Evolutionary conservation across 2,888 invertebrate species (phyloP), one percentile per base, ranked within the genome.

Genomic region (Ypsolopha scabrella): DNA sequence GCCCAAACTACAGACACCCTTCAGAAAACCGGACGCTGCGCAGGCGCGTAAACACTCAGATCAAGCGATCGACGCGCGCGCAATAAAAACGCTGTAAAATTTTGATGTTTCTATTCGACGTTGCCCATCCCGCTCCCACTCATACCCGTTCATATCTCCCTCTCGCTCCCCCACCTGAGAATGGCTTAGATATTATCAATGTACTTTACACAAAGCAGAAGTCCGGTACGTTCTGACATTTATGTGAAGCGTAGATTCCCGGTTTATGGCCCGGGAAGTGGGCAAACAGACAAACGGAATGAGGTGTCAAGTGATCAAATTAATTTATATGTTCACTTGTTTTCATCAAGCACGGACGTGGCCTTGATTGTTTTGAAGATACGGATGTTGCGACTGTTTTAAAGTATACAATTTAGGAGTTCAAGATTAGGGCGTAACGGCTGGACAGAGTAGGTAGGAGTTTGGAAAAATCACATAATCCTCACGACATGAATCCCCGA

Each of bases 151-250:
- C 24, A 33, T 64, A 68, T 58, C 36, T 35, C 56, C 57, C 10
- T 77, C 74, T 48, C 70, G 1, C 55, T 76, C 67, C 6, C 58
- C 36, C 70, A 54, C 61, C 70, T 67, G 72, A 78, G 80, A 80
- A 80, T 75, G 73, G 76, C 65, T 69, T 67, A 74, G 82, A 83
- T 81, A 85, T 81, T 83, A 86, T 85, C 85, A 82, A 85, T 83
- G 85, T 81, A 83, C 80, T 86, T 86, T 83, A 86, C 85, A 86
- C 75, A 82, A 85, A 85, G 78, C 85, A 86, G 85, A 86, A 80
- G 79, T 76, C 70, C 72, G 70, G 67, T 75, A 74, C 68, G 52
- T 65, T 46, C 75, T 80, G 85, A 86, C 85, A 71, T 82, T 85
- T 68, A 85, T 85, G 85, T 81, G 81, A 74, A 80, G n/a, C n/a